These are phyloP conservation scores for Drosophila erecta DNA, from an alignment of 1,140 invertebrate genomes.

Conservation along the genomic window DNA sequence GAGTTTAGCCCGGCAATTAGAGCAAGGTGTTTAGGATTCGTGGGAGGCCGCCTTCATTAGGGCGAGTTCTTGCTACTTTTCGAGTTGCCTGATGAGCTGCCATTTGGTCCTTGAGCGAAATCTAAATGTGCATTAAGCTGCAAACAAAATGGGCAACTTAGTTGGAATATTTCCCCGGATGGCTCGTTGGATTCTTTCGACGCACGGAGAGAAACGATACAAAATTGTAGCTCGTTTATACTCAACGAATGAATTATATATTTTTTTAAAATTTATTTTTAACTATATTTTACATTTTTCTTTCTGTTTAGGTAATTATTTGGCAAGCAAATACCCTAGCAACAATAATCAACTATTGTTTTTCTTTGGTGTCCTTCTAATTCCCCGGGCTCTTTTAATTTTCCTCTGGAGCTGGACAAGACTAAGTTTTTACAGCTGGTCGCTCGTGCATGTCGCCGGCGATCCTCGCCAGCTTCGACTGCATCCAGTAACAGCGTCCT, in stretches of 20 bases:
- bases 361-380: conserved; percentile 4
- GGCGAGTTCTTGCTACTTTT: conserved; percentile 23
- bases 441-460: conserved; percentile 62
- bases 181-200: conserved; percentile 1
- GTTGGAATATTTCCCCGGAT: conserved; percentile 19
- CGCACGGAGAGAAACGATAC: neutral
- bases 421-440: conserved; percentile 43
- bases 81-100: conserved; percentile 51
- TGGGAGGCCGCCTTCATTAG: conserved; percentile 35
- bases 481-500: conserved; percentile 6
- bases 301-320: neutral
- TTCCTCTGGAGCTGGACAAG: conserved; percentile 26
- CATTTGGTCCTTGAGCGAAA: conserved; percentile 62
- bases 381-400: conserved; percentile 22
- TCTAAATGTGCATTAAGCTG: conserved; percentile 59
- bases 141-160: conserved; percentile 55
- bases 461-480: conserved; percentile 39
- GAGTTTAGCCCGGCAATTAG: conserved; percentile 61
- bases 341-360: neutral
- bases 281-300: neutral
- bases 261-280: neutral
- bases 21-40: conserved; percentile 51
- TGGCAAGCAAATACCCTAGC: neutral
- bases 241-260: neutral
- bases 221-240: too few species aligned